Evolutionary conservation across 2,888 invertebrate species (phyloP), one percentile per base, ranked within the genome.

Genomic region (Sycophila texana): DNA sequence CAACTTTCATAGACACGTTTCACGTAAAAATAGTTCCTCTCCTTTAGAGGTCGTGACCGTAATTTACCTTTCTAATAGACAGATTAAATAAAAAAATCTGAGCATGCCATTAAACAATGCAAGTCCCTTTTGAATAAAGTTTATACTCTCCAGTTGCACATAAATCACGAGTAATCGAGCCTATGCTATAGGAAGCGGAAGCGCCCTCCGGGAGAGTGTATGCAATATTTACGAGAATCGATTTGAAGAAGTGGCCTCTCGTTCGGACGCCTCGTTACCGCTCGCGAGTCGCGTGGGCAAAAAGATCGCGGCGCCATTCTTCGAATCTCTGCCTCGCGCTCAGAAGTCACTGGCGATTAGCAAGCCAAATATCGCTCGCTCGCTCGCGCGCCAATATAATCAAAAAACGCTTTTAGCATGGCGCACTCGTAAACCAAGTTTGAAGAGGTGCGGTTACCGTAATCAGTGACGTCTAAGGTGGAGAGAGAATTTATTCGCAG

Each of bases 321-420:
- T 71, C 58, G 47, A 71, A 58, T 71, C 53, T 7, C 39, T 10
- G 22, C 72, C 10, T 14, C 20, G 20, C 18, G 20, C 51, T 51
- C 66, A 67, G 53, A 53, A 26, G 26, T 4, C 20, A 12, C n/a
- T n/a, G 30, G 61, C 18, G 68, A 77, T 77, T 77, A 77, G 77
- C 77, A 77, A 77, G 77, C 77, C 77, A 71, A 77, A 77, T 71
- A 71, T 47, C 77, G 51, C 26, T 26, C 77, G 51, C 26, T 26
- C 53, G 63, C 2, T 51, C 51, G 61, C n/a, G 61, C 60, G 73
- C 51, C 74, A 60, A 67, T 75, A 39, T 67, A 68, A 75, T 74
- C 39, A 39, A 39, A 26, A 58, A 74, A 63, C 63, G 71, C 60
- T 60, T 49, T 4, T 58, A 51, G 60, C n/a, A n/a, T n/a, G n/a